A percentile compares a stretch with the other conserved stretches of the same genome.
phyloP scores from a whole-genome alignment of 30 jellyfish, hydroid and myxozoan genomes.

The Pseudorhiza aurosa region DNA sequence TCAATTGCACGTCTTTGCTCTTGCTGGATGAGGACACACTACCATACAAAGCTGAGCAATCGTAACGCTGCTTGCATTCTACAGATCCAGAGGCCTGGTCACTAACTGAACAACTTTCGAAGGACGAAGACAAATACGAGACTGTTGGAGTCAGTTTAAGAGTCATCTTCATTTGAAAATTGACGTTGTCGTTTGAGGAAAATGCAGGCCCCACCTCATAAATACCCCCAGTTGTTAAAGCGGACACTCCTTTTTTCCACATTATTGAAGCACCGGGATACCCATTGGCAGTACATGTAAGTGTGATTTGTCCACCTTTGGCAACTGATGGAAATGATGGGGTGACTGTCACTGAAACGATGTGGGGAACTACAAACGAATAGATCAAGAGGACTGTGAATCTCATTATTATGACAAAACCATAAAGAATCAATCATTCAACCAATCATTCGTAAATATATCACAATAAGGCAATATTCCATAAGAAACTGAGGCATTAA shows the following conservation, averaged over 20 bases:
- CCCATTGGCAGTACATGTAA: slow-evolving; percentile 41
- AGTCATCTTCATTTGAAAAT: slow-evolving; percentile 9
- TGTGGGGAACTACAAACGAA: slow-evolving; percentile 5
- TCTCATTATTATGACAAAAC: too few relatives aligned
- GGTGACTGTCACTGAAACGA: slow-evolving; percentile 7
- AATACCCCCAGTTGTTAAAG: slow-evolving; percentile 3
- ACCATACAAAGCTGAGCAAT: slow-evolving; percentile 25
- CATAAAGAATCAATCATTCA: too few relatives aligned
- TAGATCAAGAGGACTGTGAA: too few relatives aligned
- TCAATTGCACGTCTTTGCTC: slow-evolving; percentile 1
- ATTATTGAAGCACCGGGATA: slow-evolving; percentile 31
- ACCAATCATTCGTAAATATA: too few relatives aligned
- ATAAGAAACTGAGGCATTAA: too few relatives aligned
- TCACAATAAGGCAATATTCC: too few relatives aligned
- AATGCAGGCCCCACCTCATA: slow-evolving; percentile 24
- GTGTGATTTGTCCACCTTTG: slow-evolving; percentile 11
- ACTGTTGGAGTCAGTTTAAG: slow-evolving; percentile 40
- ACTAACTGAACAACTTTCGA: slow-evolving; percentile 7
- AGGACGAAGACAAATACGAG: background rate
- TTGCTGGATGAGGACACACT: slow-evolving; percentile 1
- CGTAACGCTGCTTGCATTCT: slow-evolving; percentile 28
- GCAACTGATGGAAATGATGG: slow-evolving; percentile 14
- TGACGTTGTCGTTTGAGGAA: background rate
- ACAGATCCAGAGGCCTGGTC: slow-evolving; percentile 4
- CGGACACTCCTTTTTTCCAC: slow-evolving; percentile 21